Evolutionary conservation across 1,140 invertebrate genomes (phyloP).

Genomic region (Ostrea denselamellosa): DNA sequence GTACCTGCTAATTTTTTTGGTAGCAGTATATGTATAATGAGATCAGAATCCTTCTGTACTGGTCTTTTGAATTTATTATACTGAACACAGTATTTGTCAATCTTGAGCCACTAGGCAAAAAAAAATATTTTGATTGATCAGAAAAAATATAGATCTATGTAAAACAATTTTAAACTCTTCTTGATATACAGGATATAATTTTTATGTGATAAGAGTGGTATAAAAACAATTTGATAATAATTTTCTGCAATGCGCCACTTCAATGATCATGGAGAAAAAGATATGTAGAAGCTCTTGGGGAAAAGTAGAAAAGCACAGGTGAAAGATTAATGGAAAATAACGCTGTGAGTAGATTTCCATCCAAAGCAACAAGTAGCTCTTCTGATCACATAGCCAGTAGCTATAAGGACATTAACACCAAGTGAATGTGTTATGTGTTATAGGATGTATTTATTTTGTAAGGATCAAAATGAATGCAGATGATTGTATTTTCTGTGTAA

Average conservation of each 20-base stretch:
- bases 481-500: not conserved
- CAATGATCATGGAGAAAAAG: not conserved
- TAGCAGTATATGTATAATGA: too few relatives aligned
- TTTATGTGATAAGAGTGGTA: not conserved
- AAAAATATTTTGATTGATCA: too few relatives aligned
- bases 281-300: not conserved
- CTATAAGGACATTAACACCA: not conserved
- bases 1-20: too few relatives aligned
- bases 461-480: not conserved
- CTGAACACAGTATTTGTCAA: too few relatives aligned
- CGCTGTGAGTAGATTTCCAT: not conserved
- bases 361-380: not conserved
- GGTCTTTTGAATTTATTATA: too few relatives aligned
- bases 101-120: too few relatives aligned
- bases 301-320: not conserved
- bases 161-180: too few relatives aligned
- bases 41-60: too few relatives aligned
- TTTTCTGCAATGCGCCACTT: not conserved
- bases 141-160: too few relatives aligned
- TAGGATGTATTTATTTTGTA: not conserved
- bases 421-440: not conserved
- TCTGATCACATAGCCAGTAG: not conserved
- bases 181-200: too few relatives aligned
- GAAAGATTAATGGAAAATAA: constrained; percentile 18
- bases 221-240: not conserved